These are phyloP conservation scores for Tipula vernalis DNA, from an alignment of 2,888 invertebrate species.

Conservation along the genomic window DNA sequence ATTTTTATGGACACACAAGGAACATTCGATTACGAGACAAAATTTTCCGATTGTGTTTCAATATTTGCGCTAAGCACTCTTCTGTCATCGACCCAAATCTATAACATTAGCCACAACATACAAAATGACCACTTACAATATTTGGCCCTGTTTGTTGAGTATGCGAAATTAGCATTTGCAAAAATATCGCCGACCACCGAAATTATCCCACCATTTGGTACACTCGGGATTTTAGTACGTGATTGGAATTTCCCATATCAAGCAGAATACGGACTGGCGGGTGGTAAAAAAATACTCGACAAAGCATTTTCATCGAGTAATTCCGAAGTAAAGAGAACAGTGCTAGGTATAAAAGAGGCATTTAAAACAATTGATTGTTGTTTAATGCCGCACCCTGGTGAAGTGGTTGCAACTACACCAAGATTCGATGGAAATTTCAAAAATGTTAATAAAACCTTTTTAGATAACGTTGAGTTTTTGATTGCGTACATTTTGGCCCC, in stretches of 20 bases:
- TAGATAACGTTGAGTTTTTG: constrained; percentile 8
- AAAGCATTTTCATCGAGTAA: not conserved
- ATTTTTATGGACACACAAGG: constrained; percentile 15
- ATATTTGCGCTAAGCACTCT: constrained; percentile 14
- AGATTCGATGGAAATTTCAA: constrained; percentile 4
- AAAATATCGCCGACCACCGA: not conserved
- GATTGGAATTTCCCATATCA: constrained; percentile 11
- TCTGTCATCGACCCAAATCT: constrained; percentile 13
- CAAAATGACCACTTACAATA: constrained; percentile 12
- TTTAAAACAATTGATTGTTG: not conserved
- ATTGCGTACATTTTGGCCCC: not conserved
- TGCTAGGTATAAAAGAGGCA: not conserved
- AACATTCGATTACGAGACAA: constrained; percentile 11
- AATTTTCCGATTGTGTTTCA: constrained; percentile 7
- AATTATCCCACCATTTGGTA: constrained; percentile 8
- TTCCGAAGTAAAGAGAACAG: not conserved
- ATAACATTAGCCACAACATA: not conserved
- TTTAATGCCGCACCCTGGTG: constrained; percentile 14
- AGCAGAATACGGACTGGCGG: not conserved
- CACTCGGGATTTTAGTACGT: constrained; percentile 10
- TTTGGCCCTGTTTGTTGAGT: constrained; percentile 7
- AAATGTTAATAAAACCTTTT: constrained; percentile 12
- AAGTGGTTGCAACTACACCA: constrained; percentile 9
- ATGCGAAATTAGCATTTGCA: not conserved
- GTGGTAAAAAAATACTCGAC: not conserved